These are phyloP conservation scores for Andrena flavipes DNA, from an alignment of 2,888 invertebrate genomes.

Conservation along the genomic window DNA sequence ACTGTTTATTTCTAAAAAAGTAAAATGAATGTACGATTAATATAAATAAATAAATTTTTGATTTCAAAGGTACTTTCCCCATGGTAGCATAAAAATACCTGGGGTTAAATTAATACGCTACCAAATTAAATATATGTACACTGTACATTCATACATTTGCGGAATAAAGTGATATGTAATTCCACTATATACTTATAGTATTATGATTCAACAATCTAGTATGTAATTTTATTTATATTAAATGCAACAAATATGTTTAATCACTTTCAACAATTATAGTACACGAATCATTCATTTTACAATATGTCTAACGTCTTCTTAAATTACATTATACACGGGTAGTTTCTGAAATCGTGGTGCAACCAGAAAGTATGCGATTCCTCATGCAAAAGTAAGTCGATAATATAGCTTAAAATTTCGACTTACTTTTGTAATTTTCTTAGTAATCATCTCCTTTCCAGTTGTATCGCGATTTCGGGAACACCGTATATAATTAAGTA, in stretches of 20 bases:
- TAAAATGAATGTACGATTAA: not conserved
- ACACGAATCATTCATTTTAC: slow-evolving; percentile 30
- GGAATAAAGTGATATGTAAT: slow-evolving; percentile 53
- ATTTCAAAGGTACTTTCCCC: not conserved
- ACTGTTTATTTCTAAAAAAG: not conserved
- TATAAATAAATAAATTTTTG: slow-evolving; percentile 20
- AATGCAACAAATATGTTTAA: slow-evolving; percentile 43
- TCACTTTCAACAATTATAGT: slow-evolving; percentile 45
- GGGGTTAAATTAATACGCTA: not conserved
- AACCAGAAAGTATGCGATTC: no score
- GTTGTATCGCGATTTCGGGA: not conserved
- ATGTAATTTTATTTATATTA: slow-evolving; percentile 35
- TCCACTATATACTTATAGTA: slow-evolving; percentile 40
- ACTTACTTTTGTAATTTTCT: no score
- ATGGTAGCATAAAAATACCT: no score
- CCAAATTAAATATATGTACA: slow-evolving; percentile 39
- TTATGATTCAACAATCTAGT: slow-evolving; percentile 11
- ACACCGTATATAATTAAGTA: not conserved
- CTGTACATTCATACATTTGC: slow-evolving; percentile 43
- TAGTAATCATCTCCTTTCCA: no score
- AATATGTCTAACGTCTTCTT: slow-evolving; percentile 17
- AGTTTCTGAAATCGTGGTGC: no score
- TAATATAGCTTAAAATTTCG: no score
- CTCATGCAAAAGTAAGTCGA: no score
- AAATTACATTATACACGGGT: slow-evolving; percentile 9